Base-by-base conservation (phyloP, 2,797 vertebrate genomes). In the Pangasius djambal region DNA sequence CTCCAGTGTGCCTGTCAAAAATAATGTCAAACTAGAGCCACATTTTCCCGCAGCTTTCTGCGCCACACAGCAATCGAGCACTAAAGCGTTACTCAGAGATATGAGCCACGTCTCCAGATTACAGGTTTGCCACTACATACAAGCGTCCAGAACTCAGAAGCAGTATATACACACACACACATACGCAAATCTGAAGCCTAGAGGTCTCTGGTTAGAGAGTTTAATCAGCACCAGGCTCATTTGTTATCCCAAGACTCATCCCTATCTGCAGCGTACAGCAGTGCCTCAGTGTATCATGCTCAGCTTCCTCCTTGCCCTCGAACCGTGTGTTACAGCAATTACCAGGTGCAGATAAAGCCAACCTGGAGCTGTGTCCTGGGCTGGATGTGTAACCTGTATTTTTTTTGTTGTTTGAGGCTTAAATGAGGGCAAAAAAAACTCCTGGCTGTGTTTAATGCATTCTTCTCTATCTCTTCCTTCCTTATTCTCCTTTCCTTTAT, bases 161-260 rank as follows among this genome's bases (percentile, higher is more conserved):
- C 57, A 59, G 5, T 40, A 34, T 72, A 67, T 65, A 18, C 25
- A 88, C 63, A 63, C 61, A 63, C 61, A 63, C 61, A 63, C 34
- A 84, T 20, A 88, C 40, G 3, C 74, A 89, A 89, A 75, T n/a
- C 90, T 86, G 89, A 86, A 83, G 79, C 93, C 91, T 93, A 89
- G 90, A 89, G 86, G 79, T 94, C 94, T 94, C 94, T 93, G 85
- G 94, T 92, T 94, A 91, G 93, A 94, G 94, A 94, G 93, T 92
- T 91, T 93, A 91, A 88, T 16, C 83, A 88, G 89, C 96, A 96
- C 96, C 95, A 96, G 94, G 88, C 94, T 93, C 94, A 95, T 96
- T 96, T 95, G 94, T 96, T 96, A 94, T 92, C 91, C 91, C 63
- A 86, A 50, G 93, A 92, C 93, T 93, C 95, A 34, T 93, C 91